A percentile compares a stretch with the other conserved stretches of the same genome.
phyloP scores from a whole-genome alignment of 2,113 vertebrate species.

The Heptranchias perlo region DNA sequence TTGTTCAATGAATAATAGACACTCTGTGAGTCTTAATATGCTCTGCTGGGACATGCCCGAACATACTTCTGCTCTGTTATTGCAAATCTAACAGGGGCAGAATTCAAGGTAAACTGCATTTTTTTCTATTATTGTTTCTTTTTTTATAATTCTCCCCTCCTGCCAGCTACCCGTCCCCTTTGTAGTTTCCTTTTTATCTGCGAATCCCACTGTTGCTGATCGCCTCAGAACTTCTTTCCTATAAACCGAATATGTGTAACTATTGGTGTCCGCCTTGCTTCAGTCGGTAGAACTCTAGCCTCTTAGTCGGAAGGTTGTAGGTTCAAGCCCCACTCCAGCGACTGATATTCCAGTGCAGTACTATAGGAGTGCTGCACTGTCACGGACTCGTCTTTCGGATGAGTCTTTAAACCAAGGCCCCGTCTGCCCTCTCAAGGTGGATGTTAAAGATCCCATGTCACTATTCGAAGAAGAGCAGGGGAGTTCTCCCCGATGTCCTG shows the following conservation, averaged over 20 bases:
- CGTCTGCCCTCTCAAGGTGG: background rate
- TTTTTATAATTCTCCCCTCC: background rate
- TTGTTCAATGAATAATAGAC: slow-evolving; percentile 27
- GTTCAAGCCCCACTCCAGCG: background rate
- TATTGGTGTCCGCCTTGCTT: background rate
- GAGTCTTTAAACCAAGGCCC: background rate
- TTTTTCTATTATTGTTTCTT: background rate
- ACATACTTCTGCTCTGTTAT: background rate
- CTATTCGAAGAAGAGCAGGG: background rate
- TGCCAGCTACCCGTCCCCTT: background rate
- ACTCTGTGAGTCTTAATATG: slow-evolving; percentile 1
- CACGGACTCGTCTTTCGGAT: background rate
- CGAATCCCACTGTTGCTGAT: background rate
- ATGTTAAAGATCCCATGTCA: background rate
- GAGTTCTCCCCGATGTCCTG: background rate
- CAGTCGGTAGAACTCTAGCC: background rate
- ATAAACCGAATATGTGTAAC: background rate
- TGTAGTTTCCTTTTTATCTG: background rate
- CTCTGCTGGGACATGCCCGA: background rate
- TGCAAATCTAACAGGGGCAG: background rate
- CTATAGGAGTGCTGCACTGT: background rate
- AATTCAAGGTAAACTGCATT: slow-evolving; percentile 1
- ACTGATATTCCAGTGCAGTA: background rate
- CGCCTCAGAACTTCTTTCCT: background rate
- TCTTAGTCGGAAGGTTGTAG: too few relatives aligned